These are phyloP conservation scores for Scaptodrosophila lebanonensis DNA, from an alignment of 1,140 invertebrate genomes.

Conservation along the genomic window DNA sequence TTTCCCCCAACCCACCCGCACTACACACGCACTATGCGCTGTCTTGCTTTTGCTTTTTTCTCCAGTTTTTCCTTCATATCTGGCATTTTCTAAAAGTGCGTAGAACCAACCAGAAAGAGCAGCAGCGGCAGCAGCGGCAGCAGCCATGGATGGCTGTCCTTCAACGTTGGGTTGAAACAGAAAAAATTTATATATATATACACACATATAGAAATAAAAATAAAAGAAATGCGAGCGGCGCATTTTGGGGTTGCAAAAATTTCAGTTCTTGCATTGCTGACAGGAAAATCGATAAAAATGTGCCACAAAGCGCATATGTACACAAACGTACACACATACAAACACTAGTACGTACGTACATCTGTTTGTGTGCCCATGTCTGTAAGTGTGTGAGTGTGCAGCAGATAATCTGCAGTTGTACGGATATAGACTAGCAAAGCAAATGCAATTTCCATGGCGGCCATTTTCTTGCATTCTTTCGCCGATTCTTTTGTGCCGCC, in stretches of 20 bases:
- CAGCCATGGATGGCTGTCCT: too few relatives aligned
- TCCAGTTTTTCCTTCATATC: conserved; percentile 55
- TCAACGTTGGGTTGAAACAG: too few relatives aligned
- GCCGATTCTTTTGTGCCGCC: conserved; percentile 26
- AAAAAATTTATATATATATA: conserved; percentile 11
- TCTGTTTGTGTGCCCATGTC: too few relatives aligned
- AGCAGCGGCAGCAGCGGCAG: conserved; percentile 12
- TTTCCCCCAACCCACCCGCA: too few relatives aligned
- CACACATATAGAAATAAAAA: conserved; percentile 18
- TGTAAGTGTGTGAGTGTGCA: too few relatives aligned
- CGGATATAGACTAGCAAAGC: not conserved
- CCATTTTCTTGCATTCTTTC: conserved; percentile 17
- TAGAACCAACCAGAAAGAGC: conserved; percentile 19
- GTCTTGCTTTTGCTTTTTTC: conserved; percentile 10
- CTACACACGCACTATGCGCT: conserved; percentile 49
- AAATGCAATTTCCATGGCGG: conserved; percentile 19
- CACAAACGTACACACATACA: too few relatives aligned
- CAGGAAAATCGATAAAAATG: conserved; percentile 68
- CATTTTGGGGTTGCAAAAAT: conserved; percentile 69
- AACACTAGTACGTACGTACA: too few relatives aligned
- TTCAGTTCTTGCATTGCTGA: conserved; percentile 53
- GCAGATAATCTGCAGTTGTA: too few relatives aligned
- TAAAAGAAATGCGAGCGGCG: conserved; percentile 34
- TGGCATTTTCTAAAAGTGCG: conserved; percentile 64
- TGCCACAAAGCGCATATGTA: conserved; percentile 21